Conservation (phyloP, 2,797 vertebrate species). For the Glyptemys insculpta region DNA sequence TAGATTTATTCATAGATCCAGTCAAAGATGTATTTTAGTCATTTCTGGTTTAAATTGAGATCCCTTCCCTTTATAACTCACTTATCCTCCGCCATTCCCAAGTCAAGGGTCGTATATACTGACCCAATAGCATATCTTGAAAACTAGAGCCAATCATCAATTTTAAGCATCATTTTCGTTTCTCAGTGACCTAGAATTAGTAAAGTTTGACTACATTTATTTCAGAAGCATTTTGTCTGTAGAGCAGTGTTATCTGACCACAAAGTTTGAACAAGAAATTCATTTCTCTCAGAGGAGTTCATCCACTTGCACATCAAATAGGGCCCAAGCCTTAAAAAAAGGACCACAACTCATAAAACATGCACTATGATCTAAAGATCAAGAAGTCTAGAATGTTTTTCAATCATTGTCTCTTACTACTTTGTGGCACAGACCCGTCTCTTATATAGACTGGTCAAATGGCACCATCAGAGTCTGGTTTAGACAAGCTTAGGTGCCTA, state of each 20-base stretch:
- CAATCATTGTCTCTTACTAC: background rate
- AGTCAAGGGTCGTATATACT: too few species aligned
- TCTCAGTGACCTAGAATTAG: too few species aligned
- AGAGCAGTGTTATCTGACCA: background rate
- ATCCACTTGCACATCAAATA: fast-evolving
- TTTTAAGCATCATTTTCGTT: too few species aligned
- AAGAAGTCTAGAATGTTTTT: background rate
- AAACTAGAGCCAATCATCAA: too few species aligned
- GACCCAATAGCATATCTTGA: too few species aligned
- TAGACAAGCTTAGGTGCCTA: background rate
- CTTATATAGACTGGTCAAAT: background rate
- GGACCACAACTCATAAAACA: background rate
- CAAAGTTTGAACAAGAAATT: background rate
- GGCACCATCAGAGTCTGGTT: background rate
- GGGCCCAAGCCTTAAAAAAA: background rate
- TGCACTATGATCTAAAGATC: background rate
- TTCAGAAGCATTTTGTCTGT: too few species aligned
- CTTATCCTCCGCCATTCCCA: too few species aligned
- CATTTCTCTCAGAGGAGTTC: background rate
- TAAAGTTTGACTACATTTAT: too few species aligned
- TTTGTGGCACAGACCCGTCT: background rate
- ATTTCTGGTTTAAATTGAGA: too few species aligned
- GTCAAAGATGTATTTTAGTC: too few species aligned
- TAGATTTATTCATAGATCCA: too few species aligned
- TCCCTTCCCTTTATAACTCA: too few species aligned